Evolutionary conservation across 2,888 invertebrate species (phyloP), one percentile per base, ranked within the genome.

Genomic region (Malthinus seriepunctatus): DNA sequence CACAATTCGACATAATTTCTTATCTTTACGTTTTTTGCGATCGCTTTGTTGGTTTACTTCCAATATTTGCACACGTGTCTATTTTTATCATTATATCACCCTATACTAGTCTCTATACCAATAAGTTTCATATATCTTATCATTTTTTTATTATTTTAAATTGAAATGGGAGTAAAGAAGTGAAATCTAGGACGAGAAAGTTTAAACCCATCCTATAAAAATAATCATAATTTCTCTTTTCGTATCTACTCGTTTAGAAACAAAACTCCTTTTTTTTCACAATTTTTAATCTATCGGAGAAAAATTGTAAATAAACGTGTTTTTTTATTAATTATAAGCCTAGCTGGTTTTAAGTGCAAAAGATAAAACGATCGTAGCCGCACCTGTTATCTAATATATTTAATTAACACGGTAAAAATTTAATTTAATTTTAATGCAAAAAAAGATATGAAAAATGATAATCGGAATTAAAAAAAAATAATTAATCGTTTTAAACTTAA

Each of bases 21-120:
- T 60, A 60, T 60, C 60, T 54, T 39, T 50, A 10, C 42, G 38
- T 12, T 48, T 48, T 51, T 32, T 8, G 33, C 32, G 23, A 23
- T 23, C 23, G 23, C 23, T 2, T 50, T 42, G 49, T 54, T 60
- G 60, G 55, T 50, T 39, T 34, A 23, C 11, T 47, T 46, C 55
- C 60, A 61, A 61, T 56, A 53, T 61, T 56, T 56, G 52, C 51
- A 35, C 55, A 53, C 61, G 56, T 56, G 61, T 52, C 49, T 14
- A 44, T 52, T 58, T 57, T 58, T 58, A 33, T 39, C 35, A 47
- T 46, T 32, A 14, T 23, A 23, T 23, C 23, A 5, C 23, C 23
- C 23, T n/a, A 23, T 23, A 2, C 23, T 23, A 23, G 23, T 9
- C 14, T 39, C 39, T 39, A 38, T 15, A 51, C 23, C 37, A 38